phyloP scores from a whole-genome alignment of 2,888 invertebrate species.

The Trissoscelio sp. region DNA sequence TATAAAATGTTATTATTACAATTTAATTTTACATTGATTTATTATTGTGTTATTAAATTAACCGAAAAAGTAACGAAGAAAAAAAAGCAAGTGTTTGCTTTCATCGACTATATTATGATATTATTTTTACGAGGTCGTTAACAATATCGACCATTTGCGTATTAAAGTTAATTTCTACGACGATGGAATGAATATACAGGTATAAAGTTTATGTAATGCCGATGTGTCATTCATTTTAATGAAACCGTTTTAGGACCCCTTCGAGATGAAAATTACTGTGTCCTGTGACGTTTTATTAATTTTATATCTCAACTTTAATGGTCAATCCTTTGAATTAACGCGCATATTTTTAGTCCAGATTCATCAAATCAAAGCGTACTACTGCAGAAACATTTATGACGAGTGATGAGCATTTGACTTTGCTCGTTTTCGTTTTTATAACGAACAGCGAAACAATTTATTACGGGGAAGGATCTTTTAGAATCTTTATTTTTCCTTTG shows the following conservation, averaged over 20 bases:
- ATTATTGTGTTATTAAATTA: too few species aligned
- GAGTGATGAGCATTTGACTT: neutral
- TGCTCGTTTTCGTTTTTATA: neutral
- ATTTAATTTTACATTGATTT: too few species aligned
- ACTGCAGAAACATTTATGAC: neutral
- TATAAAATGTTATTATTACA: too few species aligned
- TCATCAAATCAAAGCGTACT: slow-evolving; percentile 18
- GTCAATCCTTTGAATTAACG: slow-evolving; percentile 16
- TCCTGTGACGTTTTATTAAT: slow-evolving; percentile 8
- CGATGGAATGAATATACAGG: slow-evolving; percentile 32
- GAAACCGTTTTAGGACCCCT: slow-evolving; percentile 25
- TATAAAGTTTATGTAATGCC: slow-evolving; percentile 22
- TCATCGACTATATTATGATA: slow-evolving; percentile 21
- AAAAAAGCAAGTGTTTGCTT: slow-evolving; percentile 14
- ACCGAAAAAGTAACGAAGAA: too few species aligned
- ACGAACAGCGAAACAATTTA: neutral
- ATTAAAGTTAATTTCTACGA: slow-evolving; percentile 53
- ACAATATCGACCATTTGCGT: slow-evolving; percentile 54
- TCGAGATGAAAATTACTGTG: slow-evolving; percentile 38
- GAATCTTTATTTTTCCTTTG: too few species aligned
- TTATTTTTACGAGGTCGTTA: slow-evolving; percentile 53
- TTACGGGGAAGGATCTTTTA: neutral
- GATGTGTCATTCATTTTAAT: slow-evolving; percentile 40
- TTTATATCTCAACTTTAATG: slow-evolving; percentile 19
- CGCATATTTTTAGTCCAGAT: slow-evolving; percentile 2